These are phyloP conservation scores for Epinotia bilunana DNA, from an alignment of 2,888 invertebrate genomes.

Conservation along the genomic window DNA sequence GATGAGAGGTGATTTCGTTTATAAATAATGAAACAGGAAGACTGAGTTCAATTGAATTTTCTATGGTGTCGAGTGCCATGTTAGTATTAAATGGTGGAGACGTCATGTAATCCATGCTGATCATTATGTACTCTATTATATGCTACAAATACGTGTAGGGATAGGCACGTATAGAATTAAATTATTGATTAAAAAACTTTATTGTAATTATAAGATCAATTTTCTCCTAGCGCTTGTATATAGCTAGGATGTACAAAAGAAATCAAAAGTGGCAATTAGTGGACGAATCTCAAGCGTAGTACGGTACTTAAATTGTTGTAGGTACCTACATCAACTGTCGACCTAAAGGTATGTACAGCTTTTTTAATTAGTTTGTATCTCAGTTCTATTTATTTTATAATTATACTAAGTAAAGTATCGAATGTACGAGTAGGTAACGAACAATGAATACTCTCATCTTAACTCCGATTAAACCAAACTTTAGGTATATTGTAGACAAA, in stretches of 20 bases:
- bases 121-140: constrained; percentile 49
- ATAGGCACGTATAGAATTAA: constrained; percentile 31
- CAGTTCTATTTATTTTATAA: constrained; percentile 55
- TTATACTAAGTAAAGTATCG: constrained; percentile 37
- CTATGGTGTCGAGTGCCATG: constrained; percentile 81
- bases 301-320: constrained; percentile 63
- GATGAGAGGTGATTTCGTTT: constrained; percentile 27
- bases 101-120: constrained; percentile 53
- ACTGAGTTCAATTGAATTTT: constrained; percentile 76
- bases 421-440: constrained; percentile 37
- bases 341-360: constrained; percentile 41
- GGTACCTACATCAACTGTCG: constrained; percentile 38
- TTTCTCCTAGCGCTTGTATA: constrained; percentile 63
- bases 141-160: constrained; percentile 49
- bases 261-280: constrained; percentile 61
- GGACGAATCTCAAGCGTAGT: constrained; percentile 73
- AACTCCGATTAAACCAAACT: constrained; percentile 64
- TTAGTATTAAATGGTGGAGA: constrained; percentile 73
- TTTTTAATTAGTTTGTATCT: constrained; percentile 63
- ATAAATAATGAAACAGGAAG: constrained; percentile 59
- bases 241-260: constrained; percentile 54
- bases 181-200: constrained; percentile 42
- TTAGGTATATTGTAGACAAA: constrained; percentile 54
- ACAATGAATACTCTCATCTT: constrained; percentile 40
- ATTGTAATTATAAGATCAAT: constrained; percentile 57